Evolutionary conservation across 2,797 vertebrate species (phyloP), one percentile per base, ranked within the genome.

Genomic region (Gadopsis marmoratus): DNA sequence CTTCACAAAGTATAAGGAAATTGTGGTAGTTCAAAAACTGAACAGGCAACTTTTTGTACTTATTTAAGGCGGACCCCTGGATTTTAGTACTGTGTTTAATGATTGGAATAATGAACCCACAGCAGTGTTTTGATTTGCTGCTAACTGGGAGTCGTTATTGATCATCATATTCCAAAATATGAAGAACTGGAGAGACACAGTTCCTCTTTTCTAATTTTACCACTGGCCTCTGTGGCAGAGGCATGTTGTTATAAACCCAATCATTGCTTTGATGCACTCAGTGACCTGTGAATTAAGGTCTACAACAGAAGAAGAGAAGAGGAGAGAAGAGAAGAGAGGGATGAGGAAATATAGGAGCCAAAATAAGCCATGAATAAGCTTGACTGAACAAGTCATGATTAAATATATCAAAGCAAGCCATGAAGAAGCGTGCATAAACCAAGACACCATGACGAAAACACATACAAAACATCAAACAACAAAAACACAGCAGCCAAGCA

Each of bases 381-480:
- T 62, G 87, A 86, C 79, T 67, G 72, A 86, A 79, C 83, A 85
- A 78, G 82, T 74, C 43, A 54, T 76, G 81, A 90, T 83, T 87
- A 86, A 81, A 86, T 79, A 82, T 73, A 88, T 85, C 88, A 88
- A 88, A 85, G 85, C 79, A 51, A 88, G 77, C 78, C 79, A 73
- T 83, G 82, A 79, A 76, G 45, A 65, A 48, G 65, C 85, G 85
- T 84, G 83, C 88, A 86, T 19, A 74, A 84, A 83, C 67, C 47
- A 56, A 84, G 75, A 76, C 73, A 80, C 68, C 71, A 41, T 81
- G 85, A 90, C 84, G 23, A 77, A 81, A 85, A 86, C 21, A 85
- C 74, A 86, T 8, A 88, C 80, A 83, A 82, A 86, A 89, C 80
- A 89, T 70, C 74, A 88, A 81, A 81, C 41, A 67, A 81, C 50